phyloP scores from a whole-genome alignment of 2,888 invertebrate genomes.

The Mystacides longicornis region DNA sequence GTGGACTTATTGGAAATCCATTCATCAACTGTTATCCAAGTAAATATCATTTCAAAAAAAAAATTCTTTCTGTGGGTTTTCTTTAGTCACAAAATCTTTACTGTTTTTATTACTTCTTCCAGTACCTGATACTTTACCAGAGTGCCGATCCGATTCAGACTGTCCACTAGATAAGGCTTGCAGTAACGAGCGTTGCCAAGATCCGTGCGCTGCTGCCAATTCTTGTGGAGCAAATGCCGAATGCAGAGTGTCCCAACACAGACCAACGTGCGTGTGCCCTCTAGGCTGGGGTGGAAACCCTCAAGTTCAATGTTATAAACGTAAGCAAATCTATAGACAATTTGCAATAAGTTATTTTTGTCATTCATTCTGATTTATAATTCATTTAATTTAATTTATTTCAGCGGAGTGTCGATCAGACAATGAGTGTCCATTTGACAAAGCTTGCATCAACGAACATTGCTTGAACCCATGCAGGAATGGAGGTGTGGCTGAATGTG shows the following conservation, averaged over 20 bases:
- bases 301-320: conserved; percentile 75
- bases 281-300: conserved; percentile 85
- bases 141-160: conserved; percentile 66
- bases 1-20: conserved; percentile 72
- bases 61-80: too few species aligned
- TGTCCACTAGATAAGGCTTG: conserved; percentile 75
- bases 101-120: conserved; percentile 14
- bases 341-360: neutral
- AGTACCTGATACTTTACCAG: conserved; percentile 49
- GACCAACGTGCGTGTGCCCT: conserved; percentile 78
- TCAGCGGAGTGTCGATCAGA: conserved; percentile 75
- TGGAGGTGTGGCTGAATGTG: conserved; percentile 58
- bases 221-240: conserved; percentile 77
- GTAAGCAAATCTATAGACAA: conserved; percentile 47
- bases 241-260: conserved; percentile 68
- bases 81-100: too few species aligned
- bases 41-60: conserved; percentile 28
- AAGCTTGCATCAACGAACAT: conserved; percentile 69
- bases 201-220: conserved; percentile 69
- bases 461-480: conserved; percentile 72
- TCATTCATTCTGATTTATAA: neutral
- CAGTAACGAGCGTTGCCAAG: conserved; percentile 68
- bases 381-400: conserved; percentile 29
- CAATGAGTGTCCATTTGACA: conserved; percentile 77
- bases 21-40: conserved; percentile 64